A percentile compares a stretch with the other conserved stretches of the same genome.
These are phyloP conservation scores for Festucalex cinctus DNA, from an alignment of 2,113 vertebrate species.

Conservation along the genomic window DNA sequence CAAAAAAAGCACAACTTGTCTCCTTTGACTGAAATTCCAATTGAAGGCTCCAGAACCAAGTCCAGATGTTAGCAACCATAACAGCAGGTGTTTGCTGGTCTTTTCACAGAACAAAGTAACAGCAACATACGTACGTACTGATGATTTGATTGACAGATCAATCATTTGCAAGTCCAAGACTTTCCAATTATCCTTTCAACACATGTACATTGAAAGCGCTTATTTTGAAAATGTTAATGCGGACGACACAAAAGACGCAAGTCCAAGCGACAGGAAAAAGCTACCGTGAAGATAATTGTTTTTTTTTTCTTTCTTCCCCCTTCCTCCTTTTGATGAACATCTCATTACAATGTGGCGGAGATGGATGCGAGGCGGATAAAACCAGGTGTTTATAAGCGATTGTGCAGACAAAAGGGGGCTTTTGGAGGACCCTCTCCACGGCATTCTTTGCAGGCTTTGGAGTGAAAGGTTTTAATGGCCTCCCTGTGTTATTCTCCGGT, in stretches of 20 bases:
- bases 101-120: neutral
- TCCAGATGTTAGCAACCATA: neutral
- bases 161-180: neutral
- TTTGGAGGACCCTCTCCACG: conserved; percentile 30
- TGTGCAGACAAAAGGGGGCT: conserved; percentile 44
- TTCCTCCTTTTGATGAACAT: conserved; percentile 48
- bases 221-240: conserved; percentile 9
- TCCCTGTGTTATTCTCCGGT: conserved; percentile 57
- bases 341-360: conserved; percentile 51
- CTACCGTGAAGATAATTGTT: conserved; percentile 39
- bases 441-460: conserved; percentile 40
- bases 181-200: conserved; percentile 1
- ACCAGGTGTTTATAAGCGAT: conserved; percentile 35
- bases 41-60: neutral
- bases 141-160: conserved; percentile 5
- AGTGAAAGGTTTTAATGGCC: conserved; percentile 62
- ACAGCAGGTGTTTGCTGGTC: neutral
- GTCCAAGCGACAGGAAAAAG: conserved; percentile 10
- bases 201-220: neutral
- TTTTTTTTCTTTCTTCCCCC: conserved; percentile 17
- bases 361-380: conserved; percentile 48
- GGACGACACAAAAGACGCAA: conserved; percentile 5
- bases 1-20: no score
- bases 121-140: neutral
- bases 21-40: neutral